A percentile compares a stretch with the other conserved stretches of the same genome.
Evolutionary conservation across 2,888 invertebrate genomes (phyloP).

Genomic region (Lamproptera curius): DNA sequence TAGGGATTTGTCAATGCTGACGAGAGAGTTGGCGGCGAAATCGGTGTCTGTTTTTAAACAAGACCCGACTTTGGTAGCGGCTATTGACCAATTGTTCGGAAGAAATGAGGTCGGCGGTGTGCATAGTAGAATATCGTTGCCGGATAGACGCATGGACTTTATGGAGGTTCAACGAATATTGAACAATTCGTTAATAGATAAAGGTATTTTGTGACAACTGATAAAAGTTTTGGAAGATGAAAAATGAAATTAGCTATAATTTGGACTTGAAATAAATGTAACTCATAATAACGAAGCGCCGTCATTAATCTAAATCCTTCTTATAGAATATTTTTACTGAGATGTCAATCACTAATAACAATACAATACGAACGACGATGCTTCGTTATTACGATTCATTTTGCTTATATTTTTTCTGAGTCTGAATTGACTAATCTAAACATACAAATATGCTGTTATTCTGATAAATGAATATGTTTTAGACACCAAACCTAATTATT

Average conservation of each 20-base stretch:
- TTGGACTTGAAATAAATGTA: too few relatives aligned
- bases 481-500: constrained; percentile 30
- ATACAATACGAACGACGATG: too few relatives aligned
- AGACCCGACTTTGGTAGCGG: constrained; percentile 53
- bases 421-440: too few relatives aligned
- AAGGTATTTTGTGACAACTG: constrained; percentile 32
- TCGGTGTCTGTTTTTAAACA: constrained; percentile 47
- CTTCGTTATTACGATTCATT: too few relatives aligned
- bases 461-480: constrained; percentile 13
- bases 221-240: too few relatives aligned
- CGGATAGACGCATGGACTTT: constrained; percentile 59
- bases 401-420: too few relatives aligned
- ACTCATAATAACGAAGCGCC: too few relatives aligned
- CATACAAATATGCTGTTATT: too few relatives aligned
- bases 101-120: constrained; percentile 28
- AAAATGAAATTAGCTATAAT: too few relatives aligned
- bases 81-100: constrained; percentile 55
- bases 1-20: constrained; percentile 46
- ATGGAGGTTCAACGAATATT: constrained; percentile 54
- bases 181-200: constrained; percentile 30
- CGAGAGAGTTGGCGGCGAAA: constrained; percentile 44
- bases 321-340: too few relatives aligned
- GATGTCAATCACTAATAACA: too few relatives aligned
- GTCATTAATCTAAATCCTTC: too few relatives aligned
- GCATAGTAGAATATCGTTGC: constrained; percentile 36